Evolutionary conservation across 2,797 vertebrate genomes (phyloP), one percentile per base, ranked within the genome.

Genomic region (Propithecus perrieri): DNA sequence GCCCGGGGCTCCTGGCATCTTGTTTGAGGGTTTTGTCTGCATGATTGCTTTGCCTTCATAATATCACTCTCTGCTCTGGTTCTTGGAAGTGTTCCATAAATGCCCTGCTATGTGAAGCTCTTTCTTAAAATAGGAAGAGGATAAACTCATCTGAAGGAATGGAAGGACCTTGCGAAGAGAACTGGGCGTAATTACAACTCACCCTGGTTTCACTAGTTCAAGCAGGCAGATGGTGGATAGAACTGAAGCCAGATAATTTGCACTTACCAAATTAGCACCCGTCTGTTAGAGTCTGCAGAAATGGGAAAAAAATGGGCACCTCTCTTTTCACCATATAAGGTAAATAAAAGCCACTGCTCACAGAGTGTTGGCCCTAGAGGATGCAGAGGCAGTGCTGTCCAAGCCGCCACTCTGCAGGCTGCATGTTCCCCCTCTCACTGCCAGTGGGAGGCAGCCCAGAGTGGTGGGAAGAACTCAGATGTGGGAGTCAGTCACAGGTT

Each of bases 171-270:
- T 95, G 92, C 84, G 87, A 95, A 97, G 94, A 92, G 97, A 97
- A 81, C 81, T 80, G 95, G 96, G 97, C 97, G 84, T 95, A 71
- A 96, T 96, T 95, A 96, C 95, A 94, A 98, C 93, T 96, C 97
- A 97, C 97, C 97, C 97, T 84, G 96, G 96, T 96, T 96, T 94
- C 93, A 93, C 96, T 96, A 95, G 98, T 98, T 98, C 97, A 98
- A 94, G 76, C 85, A 94, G 97, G 95, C 97, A 98, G 98, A 98
- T 97, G 97, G 97, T 91, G 65, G 94, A 65, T 76, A 89, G 93
- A 97, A 94, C 96, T 2, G 78, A 78, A 98, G 95, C 96, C 97
- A 97, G 96, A 94, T 97, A 97, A 96, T 95, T 95, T 96, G 95
- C 96, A 97, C 95, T 97, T 96, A 96, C 96, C 85, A 81, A 97